Base-by-base conservation (phyloP, 1,140 invertebrate species). In the Potamilus streckersoni region DNA sequence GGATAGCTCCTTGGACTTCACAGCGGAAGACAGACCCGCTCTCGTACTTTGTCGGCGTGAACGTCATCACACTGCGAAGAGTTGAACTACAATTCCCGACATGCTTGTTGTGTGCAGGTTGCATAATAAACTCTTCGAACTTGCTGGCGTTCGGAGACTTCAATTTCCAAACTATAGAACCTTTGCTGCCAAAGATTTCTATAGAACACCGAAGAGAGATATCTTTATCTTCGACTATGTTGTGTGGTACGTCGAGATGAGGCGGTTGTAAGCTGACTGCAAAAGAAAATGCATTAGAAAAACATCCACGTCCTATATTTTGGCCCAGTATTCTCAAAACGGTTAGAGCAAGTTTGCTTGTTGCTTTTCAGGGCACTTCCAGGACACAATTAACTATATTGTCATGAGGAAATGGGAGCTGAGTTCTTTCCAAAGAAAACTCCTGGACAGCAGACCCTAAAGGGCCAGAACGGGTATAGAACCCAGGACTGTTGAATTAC, bases 1-100 rank as follows among this genome's bases (percentile, higher is more conserved):
- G n/a, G 19, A 15, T 57, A 13, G 31, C 20, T 11, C 58, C 59
- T n/a, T 17, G 60, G 15, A 77, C 59, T 57, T 77, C 70, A 61
- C 75, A 77, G 31, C 70, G 63, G 58, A 77, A 77, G 13, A 67
- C 65, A 27, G 75, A 65, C 20, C 70, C 75, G 23, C 73, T 23
- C 56, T 77, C 75, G 63, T 59, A 77, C 59, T 68, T 61, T 17
- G 70, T 72, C 12, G 70, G 69, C 27, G 67, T 77, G 58, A 77
- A 77, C 31, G n/a, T 59, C 58, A 77, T 57, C 15, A 64, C 67
- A 59, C 75, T 77, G 66, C 73, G 67, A 19, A 77, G 57, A 8
- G 68, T 59, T 16, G 69, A 49, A 16, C 70, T 68, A 55, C 75
- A 77, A 56, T 77, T 73, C 13, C 62, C 69, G 6, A 31, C 13